A percentile compares a stretch with the other conserved stretches of the same genome.
Evolutionary conservation across 2,797 vertebrate species (phyloP).

Genomic region (Rhynchotus rufescens): DNA sequence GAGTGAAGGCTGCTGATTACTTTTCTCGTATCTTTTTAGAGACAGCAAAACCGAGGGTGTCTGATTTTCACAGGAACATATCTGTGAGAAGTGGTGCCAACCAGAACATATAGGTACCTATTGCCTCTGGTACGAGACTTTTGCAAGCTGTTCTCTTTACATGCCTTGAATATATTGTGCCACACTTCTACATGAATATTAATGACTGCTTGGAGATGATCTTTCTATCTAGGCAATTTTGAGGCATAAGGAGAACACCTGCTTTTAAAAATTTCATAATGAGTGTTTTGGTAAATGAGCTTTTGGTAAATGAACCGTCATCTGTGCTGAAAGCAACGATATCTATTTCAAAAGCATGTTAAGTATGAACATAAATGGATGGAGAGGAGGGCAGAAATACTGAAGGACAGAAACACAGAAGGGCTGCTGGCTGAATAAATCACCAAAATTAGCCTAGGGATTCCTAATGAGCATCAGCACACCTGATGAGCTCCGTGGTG

Average conservation of each 20-base stretch:
- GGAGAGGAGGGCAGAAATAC: background rate
- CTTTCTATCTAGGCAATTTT: background rate
- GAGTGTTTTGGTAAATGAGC: background rate
- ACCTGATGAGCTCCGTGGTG: background rate
- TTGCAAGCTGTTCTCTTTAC: background rate
- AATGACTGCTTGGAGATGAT: background rate
- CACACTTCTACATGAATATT: constrained; percentile 15
- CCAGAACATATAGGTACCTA: background rate
- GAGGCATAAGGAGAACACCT: background rate
- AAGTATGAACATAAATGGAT: background rate
- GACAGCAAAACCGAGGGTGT: background rate
- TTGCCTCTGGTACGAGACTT: background rate
- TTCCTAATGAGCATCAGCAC: background rate
- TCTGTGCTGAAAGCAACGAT: background rate
- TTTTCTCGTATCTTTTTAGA: background rate
- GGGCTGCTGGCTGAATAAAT: constrained; percentile 10
- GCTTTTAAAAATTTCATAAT: background rate
- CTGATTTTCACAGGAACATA: background rate
- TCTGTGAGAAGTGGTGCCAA: background rate
- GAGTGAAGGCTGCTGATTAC: background rate
- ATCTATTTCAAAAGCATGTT: background rate
- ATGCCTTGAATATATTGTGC: background rate
- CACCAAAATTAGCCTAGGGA: background rate
- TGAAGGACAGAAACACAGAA: background rate
- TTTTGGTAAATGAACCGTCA: background rate